A percentile compares a stretch with the other conserved stretches of the same genome.
These are phyloP conservation scores for Solea solea DNA, from an alignment of 2,113 vertebrate genomes.

Conservation along the genomic window DNA sequence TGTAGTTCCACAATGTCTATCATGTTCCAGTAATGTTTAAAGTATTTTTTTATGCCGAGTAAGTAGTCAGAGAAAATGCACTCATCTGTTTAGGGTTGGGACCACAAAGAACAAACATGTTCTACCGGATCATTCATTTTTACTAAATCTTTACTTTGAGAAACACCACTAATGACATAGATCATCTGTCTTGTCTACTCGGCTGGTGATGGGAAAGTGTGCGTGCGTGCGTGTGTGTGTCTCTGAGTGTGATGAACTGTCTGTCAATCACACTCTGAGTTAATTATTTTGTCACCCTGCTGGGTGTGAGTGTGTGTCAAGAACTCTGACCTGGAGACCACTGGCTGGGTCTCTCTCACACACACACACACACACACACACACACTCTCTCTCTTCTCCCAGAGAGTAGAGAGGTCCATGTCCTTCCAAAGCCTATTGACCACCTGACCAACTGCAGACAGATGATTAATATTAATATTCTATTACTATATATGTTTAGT, in stretches of 20 bases:
- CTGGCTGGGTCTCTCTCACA: slow-evolving; percentile 48
- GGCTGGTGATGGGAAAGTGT: slow-evolving; percentile 64
- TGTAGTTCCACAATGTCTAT: slow-evolving; percentile 4
- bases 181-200: slow-evolving; percentile 35
- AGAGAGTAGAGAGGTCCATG: slow-evolving; percentile 4
- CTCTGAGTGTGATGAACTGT: slow-evolving; percentile 70
- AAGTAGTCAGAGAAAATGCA: too few species aligned
- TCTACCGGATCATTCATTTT: too few species aligned
- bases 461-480: too few species aligned
- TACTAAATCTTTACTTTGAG: too few species aligned
- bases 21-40: background rate
- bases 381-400: slow-evolving; percentile 13
- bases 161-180: slow-evolving; percentile 23
- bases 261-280: slow-evolving; percentile 82
- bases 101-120: too few species aligned
- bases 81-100: too few species aligned
- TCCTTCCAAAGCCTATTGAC: slow-evolving; percentile 51
- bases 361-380: slow-evolving; percentile 18
- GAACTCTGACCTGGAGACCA: slow-evolving; percentile 80
- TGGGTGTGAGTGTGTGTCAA: slow-evolving; percentile 80
- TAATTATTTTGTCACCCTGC: slow-evolving; percentile 81
- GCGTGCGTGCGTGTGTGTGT: slow-evolving; percentile 14
- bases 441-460: slow-evolving; percentile 64
- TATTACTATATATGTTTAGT: too few species aligned
- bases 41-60: background rate